Percentiles rank a stretch among this genome's conserved stretches.
Conservation (phyloP, 2,113 vertebrate genomes). For the Dipodomys spectabilis region DNA sequence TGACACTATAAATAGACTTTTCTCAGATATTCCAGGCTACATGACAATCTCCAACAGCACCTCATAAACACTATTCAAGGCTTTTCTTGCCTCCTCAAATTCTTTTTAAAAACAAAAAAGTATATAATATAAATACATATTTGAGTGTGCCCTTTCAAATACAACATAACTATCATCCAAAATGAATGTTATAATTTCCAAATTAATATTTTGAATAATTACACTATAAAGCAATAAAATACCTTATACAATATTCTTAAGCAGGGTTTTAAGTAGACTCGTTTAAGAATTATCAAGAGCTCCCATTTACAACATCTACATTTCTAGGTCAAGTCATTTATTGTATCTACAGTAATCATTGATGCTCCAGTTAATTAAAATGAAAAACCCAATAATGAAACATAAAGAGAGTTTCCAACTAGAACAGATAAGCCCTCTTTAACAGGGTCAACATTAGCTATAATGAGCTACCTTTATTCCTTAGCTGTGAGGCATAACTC, state of each 20-base stretch:
- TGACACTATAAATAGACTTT: conserved; percentile 54
- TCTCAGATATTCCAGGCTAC: conserved; percentile 54
- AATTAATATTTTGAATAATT: conserved; percentile 30
- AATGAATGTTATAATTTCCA: conserved; percentile 52
- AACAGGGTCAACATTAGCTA: conserved; percentile 85
- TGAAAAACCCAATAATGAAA: conserved; percentile 82
- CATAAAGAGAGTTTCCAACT: conserved; percentile 80
- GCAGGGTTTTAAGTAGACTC: conserved; percentile 53
- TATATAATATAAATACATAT: conserved; percentile 44
- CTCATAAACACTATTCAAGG: conserved; percentile 21
- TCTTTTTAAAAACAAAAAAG: conserved; percentile 53
- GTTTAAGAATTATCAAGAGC: conserved; percentile 71
- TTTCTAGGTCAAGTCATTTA: conserved; percentile 76
- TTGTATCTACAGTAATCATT: conserved; percentile 80
- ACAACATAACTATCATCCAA: conserved; percentile 41
- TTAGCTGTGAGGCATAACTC: conserved; percentile 88
- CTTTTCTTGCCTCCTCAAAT: conserved; percentile 26
- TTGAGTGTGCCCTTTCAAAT: conserved; percentile 52
- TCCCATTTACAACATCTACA: conserved; percentile 66
- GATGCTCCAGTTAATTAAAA: conserved; percentile 82
- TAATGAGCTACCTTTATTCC: conserved; percentile 89
- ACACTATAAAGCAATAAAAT: conserved; percentile 50
- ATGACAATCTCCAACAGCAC: conserved; percentile 11
- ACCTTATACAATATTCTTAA: conserved; percentile 49
- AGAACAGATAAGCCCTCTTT: conserved; percentile 81